Evolutionary conservation across 2,797 vertebrate genomes (phyloP).

Genomic region (Enteromius fasciolatus): DNA sequence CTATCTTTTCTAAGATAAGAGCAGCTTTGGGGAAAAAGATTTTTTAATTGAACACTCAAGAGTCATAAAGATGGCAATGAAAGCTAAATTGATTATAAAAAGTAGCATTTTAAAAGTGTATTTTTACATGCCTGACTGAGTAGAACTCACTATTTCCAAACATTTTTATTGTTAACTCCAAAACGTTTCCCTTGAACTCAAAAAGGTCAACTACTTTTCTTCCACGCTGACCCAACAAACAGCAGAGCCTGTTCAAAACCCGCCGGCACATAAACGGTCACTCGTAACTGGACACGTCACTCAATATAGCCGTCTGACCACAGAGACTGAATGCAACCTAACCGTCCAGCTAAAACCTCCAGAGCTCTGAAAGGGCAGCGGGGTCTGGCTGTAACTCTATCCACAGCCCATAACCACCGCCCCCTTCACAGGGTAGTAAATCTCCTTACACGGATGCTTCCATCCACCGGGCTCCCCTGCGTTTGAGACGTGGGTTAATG

Average conservation of each 20-base stretch:
- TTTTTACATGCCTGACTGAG: background rate
- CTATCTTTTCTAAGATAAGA: background rate
- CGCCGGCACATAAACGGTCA: background rate
- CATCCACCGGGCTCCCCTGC: background rate
- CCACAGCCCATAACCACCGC: constrained; percentile 8
- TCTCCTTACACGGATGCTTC: constrained; percentile 50
- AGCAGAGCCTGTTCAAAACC: constrained; percentile 2
- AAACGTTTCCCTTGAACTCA: background rate
- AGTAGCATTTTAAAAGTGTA: background rate
- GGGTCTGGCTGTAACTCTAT: constrained; percentile 32
- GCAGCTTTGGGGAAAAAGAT: background rate
- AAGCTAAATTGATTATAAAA: background rate
- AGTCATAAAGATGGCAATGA: background rate
- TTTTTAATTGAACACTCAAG: no score
- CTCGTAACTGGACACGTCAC: constrained; percentile 45
- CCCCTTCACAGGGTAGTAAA: constrained; percentile 6
- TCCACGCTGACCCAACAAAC: constrained; percentile 15
- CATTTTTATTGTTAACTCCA: background rate
- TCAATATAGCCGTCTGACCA: constrained; percentile 44
- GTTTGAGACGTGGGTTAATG: background rate
- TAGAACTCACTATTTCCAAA: background rate
- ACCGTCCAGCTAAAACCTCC: constrained; percentile 20
- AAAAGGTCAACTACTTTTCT: background rate
- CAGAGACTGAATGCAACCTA: constrained; percentile 39
- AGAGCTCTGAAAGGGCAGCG: constrained; percentile 37